phyloP scores from a whole-genome alignment of 2,113 vertebrate genomes.

The Mesembrinibis cayennensis region DNA sequence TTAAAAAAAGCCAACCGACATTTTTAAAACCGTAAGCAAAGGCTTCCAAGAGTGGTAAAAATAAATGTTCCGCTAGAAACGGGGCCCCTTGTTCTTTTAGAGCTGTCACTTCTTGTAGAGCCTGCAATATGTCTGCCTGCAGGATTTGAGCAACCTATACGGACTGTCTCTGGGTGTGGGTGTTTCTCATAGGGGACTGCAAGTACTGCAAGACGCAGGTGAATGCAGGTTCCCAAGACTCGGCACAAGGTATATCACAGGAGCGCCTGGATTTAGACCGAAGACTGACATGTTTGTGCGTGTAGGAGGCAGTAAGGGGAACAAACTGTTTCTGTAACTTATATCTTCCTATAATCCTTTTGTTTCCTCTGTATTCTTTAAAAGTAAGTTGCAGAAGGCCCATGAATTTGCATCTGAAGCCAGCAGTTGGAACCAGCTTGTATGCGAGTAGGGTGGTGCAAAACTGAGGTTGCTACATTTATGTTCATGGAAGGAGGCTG shows the following conservation, averaged over 20 bases:
- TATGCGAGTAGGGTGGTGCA: not conserved
- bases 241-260: accelerated
- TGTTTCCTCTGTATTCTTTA: not conserved
- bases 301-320: not conserved
- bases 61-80: not conserved
- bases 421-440: not conserved
- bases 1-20: not conserved
- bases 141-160: not conserved
- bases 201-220: not conserved
- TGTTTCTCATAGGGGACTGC: not conserved
- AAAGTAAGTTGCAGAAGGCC: not conserved
- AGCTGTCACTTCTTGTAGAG: not conserved
- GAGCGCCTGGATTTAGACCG: not conserved
- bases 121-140: slow-evolving; percentile 32
- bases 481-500: not conserved
- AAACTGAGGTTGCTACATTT: not conserved
- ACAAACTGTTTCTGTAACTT: not conserved
- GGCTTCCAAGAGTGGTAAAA: not conserved
- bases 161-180: not conserved
- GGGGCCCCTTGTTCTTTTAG: not conserved
- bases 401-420: not conserved
- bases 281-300: accelerated
- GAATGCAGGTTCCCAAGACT: not conserved
- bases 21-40: not conserved
- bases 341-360: not conserved